Conservation (phyloP, 2,113 vertebrate genomes). For the Dromiciops gliroides region DNA sequence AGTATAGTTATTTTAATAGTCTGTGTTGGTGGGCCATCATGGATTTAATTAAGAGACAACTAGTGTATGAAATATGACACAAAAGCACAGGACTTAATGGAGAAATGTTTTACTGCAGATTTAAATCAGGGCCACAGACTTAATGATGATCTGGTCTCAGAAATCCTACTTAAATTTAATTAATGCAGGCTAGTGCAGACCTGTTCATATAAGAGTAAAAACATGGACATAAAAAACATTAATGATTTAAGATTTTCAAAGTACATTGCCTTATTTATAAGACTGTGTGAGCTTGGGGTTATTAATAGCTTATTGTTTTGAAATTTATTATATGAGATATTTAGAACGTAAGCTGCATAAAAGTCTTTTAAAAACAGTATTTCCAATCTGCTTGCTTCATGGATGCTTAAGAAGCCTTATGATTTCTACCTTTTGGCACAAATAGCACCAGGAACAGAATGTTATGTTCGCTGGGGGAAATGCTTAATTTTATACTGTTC, state of each 20-base stretch:
- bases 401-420: conserved; percentile 3
- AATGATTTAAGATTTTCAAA: conserved; percentile 81
- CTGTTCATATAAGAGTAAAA: conserved; percentile 73
- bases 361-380: conserved; percentile 74
- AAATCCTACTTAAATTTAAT: conserved; percentile 85
- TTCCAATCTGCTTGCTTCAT: conserved; percentile 20
- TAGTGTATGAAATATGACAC: conserved; percentile 88
- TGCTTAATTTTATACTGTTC: neutral
- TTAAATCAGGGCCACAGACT: conserved; percentile 84
- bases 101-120: conserved; percentile 88
- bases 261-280: conserved; percentile 81
- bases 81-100: conserved; percentile 87
- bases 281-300: conserved; percentile 72
- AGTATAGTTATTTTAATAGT: conserved; percentile 89
- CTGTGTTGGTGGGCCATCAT: conserved; percentile 88
- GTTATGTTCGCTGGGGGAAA: neutral
- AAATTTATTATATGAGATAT: conserved; percentile 79
- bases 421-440: conserved; percentile 48
- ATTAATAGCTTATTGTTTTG: conserved; percentile 77
- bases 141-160: conserved; percentile 84
- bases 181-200: conserved; percentile 82
- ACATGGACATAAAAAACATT: conserved; percentile 78
- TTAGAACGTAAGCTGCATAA: conserved; percentile 69
- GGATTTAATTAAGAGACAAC: conserved; percentile 91
- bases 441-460: conserved; percentile 24